A percentile compares a stretch with the other conserved stretches of the same genome.
phyloP scores from a whole-genome alignment of 30 jellyfish, hydroid and myxozoan species.

The Nemopilema nomurai region DNA sequence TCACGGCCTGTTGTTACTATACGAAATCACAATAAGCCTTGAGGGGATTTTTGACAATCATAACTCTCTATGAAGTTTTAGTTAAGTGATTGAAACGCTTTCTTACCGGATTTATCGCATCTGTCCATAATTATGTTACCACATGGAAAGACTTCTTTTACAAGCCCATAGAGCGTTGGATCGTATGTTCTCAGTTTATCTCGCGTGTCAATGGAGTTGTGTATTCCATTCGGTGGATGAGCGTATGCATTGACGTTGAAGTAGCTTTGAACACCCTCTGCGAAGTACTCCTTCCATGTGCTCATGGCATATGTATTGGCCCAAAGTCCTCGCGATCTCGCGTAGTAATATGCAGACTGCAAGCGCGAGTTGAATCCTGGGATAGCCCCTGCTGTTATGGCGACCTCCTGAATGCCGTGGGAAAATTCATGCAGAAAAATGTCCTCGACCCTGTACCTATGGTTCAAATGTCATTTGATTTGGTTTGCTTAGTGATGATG shows the following conservation, averaged over 20 bases:
- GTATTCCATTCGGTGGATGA: slow-evolving; percentile 68
- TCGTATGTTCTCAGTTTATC: slow-evolving; percentile 58
- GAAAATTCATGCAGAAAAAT: slow-evolving; percentile 81
- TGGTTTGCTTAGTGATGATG: no score
- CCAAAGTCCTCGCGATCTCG: slow-evolving; percentile 72
- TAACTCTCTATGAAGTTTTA: background rate
- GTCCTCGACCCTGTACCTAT: slow-evolving; percentile 71
- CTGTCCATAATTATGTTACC: slow-evolving; percentile 66
- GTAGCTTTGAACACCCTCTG: slow-evolving; percentile 82
- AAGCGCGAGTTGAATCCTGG: slow-evolving; percentile 68
- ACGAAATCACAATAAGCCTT: background rate
- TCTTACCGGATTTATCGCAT: slow-evolving; percentile 63
- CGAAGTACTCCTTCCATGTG: slow-evolving; percentile 79
- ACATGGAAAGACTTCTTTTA: slow-evolving; percentile 80
- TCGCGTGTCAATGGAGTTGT: slow-evolving; percentile 67
- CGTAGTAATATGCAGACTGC: slow-evolving; percentile 66
- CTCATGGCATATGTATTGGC: slow-evolving; percentile 81
- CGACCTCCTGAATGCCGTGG: slow-evolving; percentile 78
- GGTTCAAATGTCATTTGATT: background rate
- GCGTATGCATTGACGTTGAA: slow-evolving; percentile 72
- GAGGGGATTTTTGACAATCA: no score
- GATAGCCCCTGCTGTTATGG: slow-evolving; percentile 70
- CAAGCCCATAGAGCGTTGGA: slow-evolving; percentile 59
- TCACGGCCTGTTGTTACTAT: background rate
- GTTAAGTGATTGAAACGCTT: background rate